These are phyloP conservation scores for Macropis europaea DNA, from an alignment of 2,888 invertebrate genomes.

Conservation along the genomic window DNA sequence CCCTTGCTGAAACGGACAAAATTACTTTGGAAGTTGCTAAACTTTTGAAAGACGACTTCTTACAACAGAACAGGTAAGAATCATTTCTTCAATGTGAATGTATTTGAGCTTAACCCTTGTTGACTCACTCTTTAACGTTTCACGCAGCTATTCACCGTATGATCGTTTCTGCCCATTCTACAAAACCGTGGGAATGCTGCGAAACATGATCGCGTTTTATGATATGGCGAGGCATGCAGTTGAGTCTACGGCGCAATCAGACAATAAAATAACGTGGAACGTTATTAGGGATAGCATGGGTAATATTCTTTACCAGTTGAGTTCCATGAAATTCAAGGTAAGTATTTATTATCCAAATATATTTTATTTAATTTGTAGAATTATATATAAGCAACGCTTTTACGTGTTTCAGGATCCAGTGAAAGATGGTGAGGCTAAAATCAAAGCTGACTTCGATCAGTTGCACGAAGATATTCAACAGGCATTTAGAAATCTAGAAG, in stretches of 20 bases:
- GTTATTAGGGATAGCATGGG: constrained; percentile 98
- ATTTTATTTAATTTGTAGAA: neutral
- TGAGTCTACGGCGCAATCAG: constrained; percentile 98
- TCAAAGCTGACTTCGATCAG: constrained; percentile 98
- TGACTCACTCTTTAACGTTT: neutral
- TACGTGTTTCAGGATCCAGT: constrained; percentile 90
- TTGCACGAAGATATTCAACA: constrained; percentile 97
- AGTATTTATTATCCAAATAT: constrained; percentile 37
- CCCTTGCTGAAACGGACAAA: constrained; percentile 99
- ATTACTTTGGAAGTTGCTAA: constrained; percentile 99
- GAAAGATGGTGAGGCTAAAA: constrained; percentile 98
- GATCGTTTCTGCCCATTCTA: constrained; percentile 99
- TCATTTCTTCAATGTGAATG: neutral
- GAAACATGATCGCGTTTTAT: constrained; percentile 98
- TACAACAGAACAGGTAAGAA: constrained; percentile 97
- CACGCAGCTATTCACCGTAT: constrained; percentile 89
- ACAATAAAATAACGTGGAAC: constrained; percentile 99
- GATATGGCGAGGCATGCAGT: constrained; percentile 99
- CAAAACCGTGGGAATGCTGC: constrained; percentile 99
- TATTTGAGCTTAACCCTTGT: neutral
- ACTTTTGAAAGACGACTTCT: constrained; percentile 98
- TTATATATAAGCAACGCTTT: neutral
- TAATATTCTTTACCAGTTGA: constrained; percentile 96
- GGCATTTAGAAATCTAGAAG: constrained; percentile 99
- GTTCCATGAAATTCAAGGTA: constrained; percentile 99